Conservation (phyloP, 2,113 vertebrate species). For the Centrocercus urophasianus region DNA sequence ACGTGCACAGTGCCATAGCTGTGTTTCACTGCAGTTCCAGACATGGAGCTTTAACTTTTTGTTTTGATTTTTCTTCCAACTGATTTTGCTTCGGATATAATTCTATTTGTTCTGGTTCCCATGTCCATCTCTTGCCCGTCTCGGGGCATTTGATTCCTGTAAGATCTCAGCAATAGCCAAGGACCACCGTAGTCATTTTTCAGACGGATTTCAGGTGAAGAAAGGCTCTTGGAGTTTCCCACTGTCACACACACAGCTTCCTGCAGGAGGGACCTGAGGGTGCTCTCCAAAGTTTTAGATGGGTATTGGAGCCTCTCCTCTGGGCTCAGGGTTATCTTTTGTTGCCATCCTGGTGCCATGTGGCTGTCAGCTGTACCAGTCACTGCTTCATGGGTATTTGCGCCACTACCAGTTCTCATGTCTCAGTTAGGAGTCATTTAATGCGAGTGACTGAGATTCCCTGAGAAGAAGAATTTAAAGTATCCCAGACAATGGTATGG, state of each 20-base stretch:
- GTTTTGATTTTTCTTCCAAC: not conserved
- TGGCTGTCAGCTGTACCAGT: slow-evolving; percentile 58
- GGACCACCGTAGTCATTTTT: not conserved
- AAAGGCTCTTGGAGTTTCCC: not conserved
- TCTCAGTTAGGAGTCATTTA: slow-evolving; percentile 53
- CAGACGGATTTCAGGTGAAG: not conserved
- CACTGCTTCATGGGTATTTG: slow-evolving; percentile 40
- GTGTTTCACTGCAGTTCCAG: not conserved
- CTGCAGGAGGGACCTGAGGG: not conserved
- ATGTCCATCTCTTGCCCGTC: not conserved
- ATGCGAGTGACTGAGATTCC: slow-evolving; percentile 39
- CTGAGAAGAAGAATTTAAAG: slow-evolving; percentile 39
- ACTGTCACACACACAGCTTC: not conserved
- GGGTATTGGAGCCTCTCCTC: not conserved
- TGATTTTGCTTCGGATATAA: not conserved
- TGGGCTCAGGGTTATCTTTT: slow-evolving; percentile 4
- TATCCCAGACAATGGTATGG: slow-evolving; percentile 54
- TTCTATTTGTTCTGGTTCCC: not conserved
- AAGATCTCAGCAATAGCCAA: not conserved
- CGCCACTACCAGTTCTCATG: slow-evolving; percentile 47
- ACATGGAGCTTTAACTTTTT: not conserved
- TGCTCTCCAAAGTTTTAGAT: not conserved
- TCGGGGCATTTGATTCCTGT: not conserved
- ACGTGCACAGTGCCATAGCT: not conserved
- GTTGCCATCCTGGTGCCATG: slow-evolving; percentile 26